These are phyloP conservation scores for Aerospiza tachiro DNA, from an alignment of 2,797 vertebrate genomes.

Conservation along the genomic window DNA sequence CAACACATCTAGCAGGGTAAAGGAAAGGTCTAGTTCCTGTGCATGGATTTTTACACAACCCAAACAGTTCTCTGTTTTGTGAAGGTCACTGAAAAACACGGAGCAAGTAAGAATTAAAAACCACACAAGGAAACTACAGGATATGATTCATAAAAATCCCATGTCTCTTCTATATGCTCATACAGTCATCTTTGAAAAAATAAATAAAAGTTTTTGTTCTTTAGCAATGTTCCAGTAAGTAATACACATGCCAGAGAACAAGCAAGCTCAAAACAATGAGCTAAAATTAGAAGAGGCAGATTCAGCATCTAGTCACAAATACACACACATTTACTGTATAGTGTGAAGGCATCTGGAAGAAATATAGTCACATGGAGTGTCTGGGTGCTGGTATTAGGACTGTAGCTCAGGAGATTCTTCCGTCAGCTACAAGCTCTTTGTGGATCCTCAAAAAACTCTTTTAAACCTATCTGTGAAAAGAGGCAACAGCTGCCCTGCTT, in stretches of 20 bases:
- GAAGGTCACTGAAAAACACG: constrained; percentile 61
- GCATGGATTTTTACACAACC: constrained; percentile 27
- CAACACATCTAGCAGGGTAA: constrained; percentile 44
- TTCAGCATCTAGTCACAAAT: constrained; percentile 53
- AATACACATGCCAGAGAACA: constrained; percentile 41
- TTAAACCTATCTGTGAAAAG: background rate
- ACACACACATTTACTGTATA: constrained; percentile 11
- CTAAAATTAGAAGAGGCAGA: constrained; percentile 51
- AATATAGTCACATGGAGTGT: constrained; percentile 45
- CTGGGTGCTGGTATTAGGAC: background rate
- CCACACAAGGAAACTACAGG: constrained; percentile 69
- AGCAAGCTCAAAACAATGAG: constrained; percentile 42
- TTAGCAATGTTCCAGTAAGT: constrained; percentile 64
- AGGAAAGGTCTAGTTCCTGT: constrained; percentile 38
- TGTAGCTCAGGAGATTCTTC: constrained; percentile 9
- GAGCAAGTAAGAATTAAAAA: constrained; percentile 58
- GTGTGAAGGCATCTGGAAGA: constrained; percentile 53
- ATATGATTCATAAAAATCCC: constrained; percentile 81
- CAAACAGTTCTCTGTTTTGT: constrained; percentile 66
- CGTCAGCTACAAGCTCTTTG: background rate
- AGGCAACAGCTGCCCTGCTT: background rate
- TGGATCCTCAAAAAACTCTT: background rate
- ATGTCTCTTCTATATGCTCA: constrained; percentile 68
- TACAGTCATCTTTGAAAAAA: constrained; percentile 67
- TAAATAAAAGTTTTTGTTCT: constrained; percentile 70